Base-by-base conservation (phyloP, 2,888 invertebrate species). In the Brachyptera putata region DNA sequence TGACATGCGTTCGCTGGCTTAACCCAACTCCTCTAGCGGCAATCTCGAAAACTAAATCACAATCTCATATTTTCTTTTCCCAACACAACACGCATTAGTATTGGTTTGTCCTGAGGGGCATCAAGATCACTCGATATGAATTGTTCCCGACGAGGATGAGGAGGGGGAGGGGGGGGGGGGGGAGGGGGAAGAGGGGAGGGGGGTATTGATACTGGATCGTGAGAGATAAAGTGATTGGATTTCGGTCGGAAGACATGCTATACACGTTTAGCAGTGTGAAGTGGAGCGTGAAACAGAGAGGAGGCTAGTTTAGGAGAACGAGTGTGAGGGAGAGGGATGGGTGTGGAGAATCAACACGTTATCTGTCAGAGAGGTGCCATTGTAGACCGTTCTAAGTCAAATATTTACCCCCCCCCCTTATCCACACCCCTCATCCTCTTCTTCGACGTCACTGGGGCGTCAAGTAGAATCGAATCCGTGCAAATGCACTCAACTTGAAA, bases 181-280 rank as follows among this genome's bases (percentile, higher is more conserved):
- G 41, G 16, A 18, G 9, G 41, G n/a, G 18, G n/a, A 34, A 21
- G 41, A 37, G 37, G 37, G 5, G 13, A 2, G 18, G n/a, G 16
- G 3, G 16, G 41, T 41, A 41, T 41, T 41, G 41, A 41, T 41
- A 41, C 16, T 18, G 41, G 41, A 11, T 3, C 13, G 37, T 14
- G 4, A 37, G 43, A 46, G 46, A 46, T 9, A 21, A 21, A 46
- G 46, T 46, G 46, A 46, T 46, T 46, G 46, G 46, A 21, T 18
- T 46, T 46, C 22, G 46, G 24, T 46, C 9, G 46, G n/a, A 5
- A 24, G 18, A n/a, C 46, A 46, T 21, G 21, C 41, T 41, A 1
- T 11, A n/a, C 21, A 30, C 30, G 24, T 16, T 46, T 46, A 21
- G 46, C 9, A 9, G 46, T 46, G 46, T 21, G 24, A 46, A 21